Conservation (phyloP, 1,140 invertebrate species). For the Drosophila albomicans region DNA sequence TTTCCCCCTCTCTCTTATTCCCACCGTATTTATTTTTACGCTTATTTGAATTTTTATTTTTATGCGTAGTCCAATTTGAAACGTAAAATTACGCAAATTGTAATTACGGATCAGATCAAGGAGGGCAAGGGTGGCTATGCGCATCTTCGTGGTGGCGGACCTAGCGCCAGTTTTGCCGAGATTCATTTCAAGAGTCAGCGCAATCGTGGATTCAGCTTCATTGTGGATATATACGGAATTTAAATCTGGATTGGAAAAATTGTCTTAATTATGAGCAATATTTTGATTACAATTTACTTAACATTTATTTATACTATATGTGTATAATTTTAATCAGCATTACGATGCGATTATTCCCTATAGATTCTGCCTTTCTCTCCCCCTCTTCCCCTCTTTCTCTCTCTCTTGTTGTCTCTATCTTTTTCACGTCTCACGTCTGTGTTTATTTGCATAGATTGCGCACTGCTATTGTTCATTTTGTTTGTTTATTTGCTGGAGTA, state of each 20-base stretch:
- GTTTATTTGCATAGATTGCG: slow-evolving; percentile 23
- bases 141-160: slow-evolving; percentile 83
- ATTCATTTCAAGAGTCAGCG: slow-evolving; percentile 86
- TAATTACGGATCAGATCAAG: slow-evolving; percentile 86
- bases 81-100: slow-evolving; percentile 85
- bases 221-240: slow-evolving; percentile 85
- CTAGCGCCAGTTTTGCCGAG: slow-evolving; percentile 82
- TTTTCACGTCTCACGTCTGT: background rate
- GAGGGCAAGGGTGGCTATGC: slow-evolving; percentile 86
- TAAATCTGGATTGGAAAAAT: slow-evolving; percentile 33
- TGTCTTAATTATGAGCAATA: background rate
- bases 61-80: slow-evolving; percentile 13
- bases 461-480: slow-evolving; percentile 7
- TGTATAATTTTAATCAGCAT: slow-evolving; percentile 39
- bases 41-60: background rate
- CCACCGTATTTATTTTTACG: background rate
- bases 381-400: background rate
- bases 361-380: background rate
- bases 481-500: slow-evolving; percentile 46
- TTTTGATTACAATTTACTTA: slow-evolving; percentile 37
- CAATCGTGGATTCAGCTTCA: slow-evolving; percentile 86
- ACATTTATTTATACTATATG: slow-evolving; percentile 4
- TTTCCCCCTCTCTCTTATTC: background rate
- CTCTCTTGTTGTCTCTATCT: too few relatives aligned
- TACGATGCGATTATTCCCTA: slow-evolving; percentile 24